These are phyloP conservation scores for Macrosteles quadrilineatus DNA, from an alignment of 1,140 invertebrate species.

Conservation along the genomic window DNA sequence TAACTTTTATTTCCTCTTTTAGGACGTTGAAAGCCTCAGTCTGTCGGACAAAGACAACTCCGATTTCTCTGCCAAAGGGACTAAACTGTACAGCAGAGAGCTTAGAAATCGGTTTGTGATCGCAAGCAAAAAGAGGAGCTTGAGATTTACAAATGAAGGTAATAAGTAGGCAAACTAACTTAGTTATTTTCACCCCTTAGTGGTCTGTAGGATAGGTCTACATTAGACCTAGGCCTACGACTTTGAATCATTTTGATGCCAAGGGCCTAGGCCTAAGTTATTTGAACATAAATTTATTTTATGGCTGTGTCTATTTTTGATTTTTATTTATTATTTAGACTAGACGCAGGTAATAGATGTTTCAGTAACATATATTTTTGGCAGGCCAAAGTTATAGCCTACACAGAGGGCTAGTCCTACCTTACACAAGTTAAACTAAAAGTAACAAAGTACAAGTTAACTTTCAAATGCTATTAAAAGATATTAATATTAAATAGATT, in stretches of 20 bases:
- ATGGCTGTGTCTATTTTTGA: not conserved
- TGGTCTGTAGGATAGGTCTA: not conserved
- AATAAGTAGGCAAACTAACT: not conserved
- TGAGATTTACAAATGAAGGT: slow-evolving; percentile 22
- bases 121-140: slow-evolving; percentile 18
- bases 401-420: not conserved
- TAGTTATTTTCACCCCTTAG: not conserved
- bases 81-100: slow-evolving; percentile 28
- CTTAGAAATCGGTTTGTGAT: slow-evolving; percentile 31
- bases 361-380: no score
- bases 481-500: no score
- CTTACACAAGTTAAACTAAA: not conserved
- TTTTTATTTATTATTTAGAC: not conserved
- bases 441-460: not conserved
- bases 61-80: slow-evolving; percentile 16
- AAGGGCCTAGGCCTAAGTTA: not conserved
- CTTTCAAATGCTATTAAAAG: no score
- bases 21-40: slow-evolving; percentile 19
- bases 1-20: not conserved
- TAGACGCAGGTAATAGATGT: not conserved
- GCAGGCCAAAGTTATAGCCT: no score
- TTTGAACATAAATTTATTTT: not conserved
- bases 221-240: not conserved
- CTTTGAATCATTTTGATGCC: not conserved
- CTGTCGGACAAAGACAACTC: slow-evolving; percentile 24